Evolutionary conservation across 2,888 invertebrate genomes (phyloP), one percentile per base, ranked within the genome.

Genomic region (Drosophila mettleri): DNA sequence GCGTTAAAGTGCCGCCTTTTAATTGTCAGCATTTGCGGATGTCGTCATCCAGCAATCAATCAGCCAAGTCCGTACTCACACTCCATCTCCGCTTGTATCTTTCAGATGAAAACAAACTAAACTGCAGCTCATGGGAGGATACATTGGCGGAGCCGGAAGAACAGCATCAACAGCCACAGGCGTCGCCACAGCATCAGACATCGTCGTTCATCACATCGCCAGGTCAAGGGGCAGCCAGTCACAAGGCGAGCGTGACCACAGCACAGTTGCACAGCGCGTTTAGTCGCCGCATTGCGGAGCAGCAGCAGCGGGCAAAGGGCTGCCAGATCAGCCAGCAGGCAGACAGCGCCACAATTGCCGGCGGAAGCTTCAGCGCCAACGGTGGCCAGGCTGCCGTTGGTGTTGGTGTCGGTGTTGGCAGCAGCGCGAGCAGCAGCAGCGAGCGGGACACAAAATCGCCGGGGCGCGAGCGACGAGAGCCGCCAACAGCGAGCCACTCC

Each of bases 91-190:
- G n/a, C 0, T 6, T 46, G 3, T 27, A 0, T 4, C 52, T 54
- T 64, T 0, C 64, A 81, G 96, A 96, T 95, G 96, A 96, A 93
- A 95, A 96, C 89, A 95, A 92, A 93, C 93, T 95, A 92, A 94
- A 94, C 91, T 95, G 96, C 73, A 95, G 95, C 92, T 94, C 95
- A 91, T 96, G 96, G 96, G 96, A 96, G 93, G 96, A 96, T 92
- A 72, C 74, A 7, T 69, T 87, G 54, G 58, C 68, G 20, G 74
- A 84, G 48, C 66, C 63, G 8, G 72, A 53, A 16, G 39, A 53
- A 16, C 34, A 51, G 22, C 71, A 71, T 20, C 64, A 55, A 0
- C 60, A 58, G 2, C 4, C 7, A 2, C 65, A 48, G 27, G 33
- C 41, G 2, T 58, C 60, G 16, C 22, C 38, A 20, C 69, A 55